Evolutionary conservation across 2,888 invertebrate species (phyloP).

Genomic region (Argynnis bischoffii): DNA sequence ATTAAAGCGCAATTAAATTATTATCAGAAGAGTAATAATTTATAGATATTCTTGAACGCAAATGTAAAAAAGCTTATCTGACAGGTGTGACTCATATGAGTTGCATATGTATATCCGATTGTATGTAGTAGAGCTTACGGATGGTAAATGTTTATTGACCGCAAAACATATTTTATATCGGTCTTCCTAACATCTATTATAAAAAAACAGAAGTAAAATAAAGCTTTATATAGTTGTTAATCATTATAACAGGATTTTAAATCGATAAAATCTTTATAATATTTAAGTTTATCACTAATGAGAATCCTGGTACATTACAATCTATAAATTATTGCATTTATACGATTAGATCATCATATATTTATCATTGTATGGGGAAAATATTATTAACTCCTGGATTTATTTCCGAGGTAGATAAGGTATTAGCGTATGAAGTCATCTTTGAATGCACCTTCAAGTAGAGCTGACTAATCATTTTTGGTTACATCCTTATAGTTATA

Average conservation of each 20-base stretch:
- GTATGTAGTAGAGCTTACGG: no score
- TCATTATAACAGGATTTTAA: background rate
- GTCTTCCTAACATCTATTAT: no score
- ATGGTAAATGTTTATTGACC: no score
- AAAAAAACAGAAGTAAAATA: no score
- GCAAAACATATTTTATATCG: no score
- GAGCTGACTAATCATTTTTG: conserved; percentile 27
- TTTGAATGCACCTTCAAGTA: conserved; percentile 20
- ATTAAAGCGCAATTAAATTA: no score
- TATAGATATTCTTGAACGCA: no score
- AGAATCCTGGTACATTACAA: conserved; percentile 21
- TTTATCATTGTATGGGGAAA: conserved; percentile 44
- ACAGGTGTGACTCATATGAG: no score
- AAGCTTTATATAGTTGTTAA: no score
- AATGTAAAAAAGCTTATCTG: no score
- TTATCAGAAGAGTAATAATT: no score
- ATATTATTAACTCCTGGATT: conserved; percentile 45
- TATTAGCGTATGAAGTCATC: conserved; percentile 48
- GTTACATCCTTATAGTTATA: conserved; percentile 18
- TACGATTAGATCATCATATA: conserved; percentile 46
- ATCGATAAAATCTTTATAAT: conserved; percentile 9
- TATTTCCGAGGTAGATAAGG: conserved; percentile 52
- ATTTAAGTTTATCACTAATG: conserved; percentile 21
- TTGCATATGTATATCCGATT: no score
- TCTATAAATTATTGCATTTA: conserved; percentile 34